Evolutionary conservation across 1,140 invertebrate genomes (phyloP).

Genomic region (Planococcus citri): DNA sequence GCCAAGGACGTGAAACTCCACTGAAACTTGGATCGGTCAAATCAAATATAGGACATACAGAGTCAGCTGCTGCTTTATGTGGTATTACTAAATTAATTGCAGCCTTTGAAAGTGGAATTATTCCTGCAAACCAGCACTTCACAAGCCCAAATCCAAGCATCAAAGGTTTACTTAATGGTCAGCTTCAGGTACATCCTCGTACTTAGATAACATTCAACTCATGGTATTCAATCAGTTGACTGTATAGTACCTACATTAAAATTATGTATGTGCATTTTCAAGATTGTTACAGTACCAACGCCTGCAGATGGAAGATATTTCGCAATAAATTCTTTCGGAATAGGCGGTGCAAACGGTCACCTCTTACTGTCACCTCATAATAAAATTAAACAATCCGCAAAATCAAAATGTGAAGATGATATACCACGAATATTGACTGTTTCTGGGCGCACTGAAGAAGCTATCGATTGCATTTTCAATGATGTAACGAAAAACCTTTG

Average conservation of each 20-base stretch:
- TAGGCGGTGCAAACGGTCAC: slow-evolving; percentile 53
- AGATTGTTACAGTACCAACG: slow-evolving; percentile 49
- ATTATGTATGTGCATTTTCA: slow-evolving; percentile 36
- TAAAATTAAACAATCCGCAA: slow-evolving; percentile 40
- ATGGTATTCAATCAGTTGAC: too few species aligned
- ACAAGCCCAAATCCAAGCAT: slow-evolving; percentile 50
- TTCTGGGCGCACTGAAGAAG: slow-evolving; percentile 56
- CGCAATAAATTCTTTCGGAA: slow-evolving; percentile 49
- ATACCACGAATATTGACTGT: slow-evolving; percentile 46
- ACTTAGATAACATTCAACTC: slow-evolving; percentile 28
- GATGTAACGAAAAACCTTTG: slow-evolving; percentile 35
- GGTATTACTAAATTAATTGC: slow-evolving; percentile 42
- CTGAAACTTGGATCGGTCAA: slow-evolving; percentile 59
- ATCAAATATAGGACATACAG: slow-evolving; percentile 60
- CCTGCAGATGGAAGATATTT: slow-evolving; percentile 46
- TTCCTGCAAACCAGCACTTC: slow-evolving; percentile 51
- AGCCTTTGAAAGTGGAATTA: slow-evolving; percentile 43
- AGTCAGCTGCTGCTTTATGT: slow-evolving; percentile 48
- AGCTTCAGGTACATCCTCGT: slow-evolving; percentile 27
- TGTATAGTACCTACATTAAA: too few species aligned
- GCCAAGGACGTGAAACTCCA: slow-evolving; percentile 35
- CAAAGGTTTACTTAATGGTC: slow-evolving; percentile 67
- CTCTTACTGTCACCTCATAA: slow-evolving; percentile 45
- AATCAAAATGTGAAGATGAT: slow-evolving; percentile 37
- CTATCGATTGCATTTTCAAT: slow-evolving; percentile 52